Evolutionary conservation across 2,113 vertebrate genomes (phyloP).

Genomic region (Collichthys lucidus): DNA sequence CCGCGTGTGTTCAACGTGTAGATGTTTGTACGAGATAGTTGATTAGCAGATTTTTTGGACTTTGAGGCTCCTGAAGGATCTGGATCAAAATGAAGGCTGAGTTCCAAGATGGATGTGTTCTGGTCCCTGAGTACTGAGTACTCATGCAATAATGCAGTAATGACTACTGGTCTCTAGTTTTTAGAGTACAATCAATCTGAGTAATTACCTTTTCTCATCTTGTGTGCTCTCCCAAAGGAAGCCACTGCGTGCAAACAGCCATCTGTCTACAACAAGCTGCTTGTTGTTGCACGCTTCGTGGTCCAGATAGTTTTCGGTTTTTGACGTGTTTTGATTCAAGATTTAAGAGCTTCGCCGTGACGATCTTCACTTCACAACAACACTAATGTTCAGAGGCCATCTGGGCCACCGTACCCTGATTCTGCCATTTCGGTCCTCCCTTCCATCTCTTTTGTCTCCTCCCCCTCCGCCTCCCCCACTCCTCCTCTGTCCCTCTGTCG

Average conservation of each 20-base stretch:
- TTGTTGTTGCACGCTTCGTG: background rate
- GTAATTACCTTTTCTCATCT: constrained; percentile 18
- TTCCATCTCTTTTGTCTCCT: background rate
- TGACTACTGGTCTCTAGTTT: background rate
- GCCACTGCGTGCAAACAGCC: background rate
- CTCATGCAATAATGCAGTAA: no score
- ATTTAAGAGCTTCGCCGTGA: background rate
- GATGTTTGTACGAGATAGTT: no score
- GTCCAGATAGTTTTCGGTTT: background rate
- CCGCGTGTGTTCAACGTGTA: no score
- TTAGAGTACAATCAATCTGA: constrained; percentile 9
- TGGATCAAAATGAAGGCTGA: no score
- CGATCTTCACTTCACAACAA: background rate
- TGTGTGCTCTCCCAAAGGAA: background rate
- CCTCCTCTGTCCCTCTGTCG: constrained; percentile 5
- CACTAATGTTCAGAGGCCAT: background rate
- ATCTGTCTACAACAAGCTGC: constrained; percentile 29
- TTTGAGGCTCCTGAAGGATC: no score
- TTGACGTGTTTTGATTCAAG: no score
- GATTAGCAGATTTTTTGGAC: no score
- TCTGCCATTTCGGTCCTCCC: background rate
- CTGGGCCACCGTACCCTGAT: background rate
- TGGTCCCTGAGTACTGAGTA: no score
- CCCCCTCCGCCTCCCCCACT: background rate
- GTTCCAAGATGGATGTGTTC: no score